Evolutionary conservation across 2,113 vertebrate species (phyloP).

Genomic region (Nestor notabilis): DNA sequence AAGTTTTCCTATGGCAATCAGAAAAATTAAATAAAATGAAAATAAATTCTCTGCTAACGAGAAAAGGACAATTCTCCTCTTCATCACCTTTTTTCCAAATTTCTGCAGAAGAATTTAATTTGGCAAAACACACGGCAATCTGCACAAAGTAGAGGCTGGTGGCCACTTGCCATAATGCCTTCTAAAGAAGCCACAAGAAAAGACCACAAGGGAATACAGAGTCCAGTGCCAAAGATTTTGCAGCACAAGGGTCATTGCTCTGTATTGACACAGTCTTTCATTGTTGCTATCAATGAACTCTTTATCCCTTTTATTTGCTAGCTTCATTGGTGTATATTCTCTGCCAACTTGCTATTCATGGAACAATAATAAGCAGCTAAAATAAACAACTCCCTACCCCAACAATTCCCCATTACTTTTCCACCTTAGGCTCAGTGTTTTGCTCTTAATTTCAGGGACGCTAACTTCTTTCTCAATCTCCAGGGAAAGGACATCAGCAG

Average conservation of each 20-base stretch:
- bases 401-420: background rate
- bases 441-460: background rate
- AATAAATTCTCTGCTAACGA: background rate
- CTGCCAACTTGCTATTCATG: constrained; percentile 12
- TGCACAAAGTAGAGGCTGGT: background rate
- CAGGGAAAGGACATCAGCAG: background rate
- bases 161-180: constrained; percentile 17
- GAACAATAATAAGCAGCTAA: constrained; percentile 14
- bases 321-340: constrained; percentile 1
- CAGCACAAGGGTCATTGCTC: constrained; percentile 39
- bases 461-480: background rate
- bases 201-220: background rate
- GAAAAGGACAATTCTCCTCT: background rate
- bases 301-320: constrained; percentile 33
- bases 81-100: background rate
- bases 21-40: background rate
- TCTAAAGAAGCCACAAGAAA: constrained; percentile 46
- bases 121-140: background rate
- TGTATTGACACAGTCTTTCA: constrained; percentile 17
- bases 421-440: background rate
- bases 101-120: background rate
- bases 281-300: constrained; percentile 61
- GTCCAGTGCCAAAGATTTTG: constrained; percentile 2
- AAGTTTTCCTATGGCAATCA: background rate
- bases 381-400: background rate